Evolutionary conservation across 2,113 vertebrate species (phyloP).

Genomic region (Carettochelys insculpta): DNA sequence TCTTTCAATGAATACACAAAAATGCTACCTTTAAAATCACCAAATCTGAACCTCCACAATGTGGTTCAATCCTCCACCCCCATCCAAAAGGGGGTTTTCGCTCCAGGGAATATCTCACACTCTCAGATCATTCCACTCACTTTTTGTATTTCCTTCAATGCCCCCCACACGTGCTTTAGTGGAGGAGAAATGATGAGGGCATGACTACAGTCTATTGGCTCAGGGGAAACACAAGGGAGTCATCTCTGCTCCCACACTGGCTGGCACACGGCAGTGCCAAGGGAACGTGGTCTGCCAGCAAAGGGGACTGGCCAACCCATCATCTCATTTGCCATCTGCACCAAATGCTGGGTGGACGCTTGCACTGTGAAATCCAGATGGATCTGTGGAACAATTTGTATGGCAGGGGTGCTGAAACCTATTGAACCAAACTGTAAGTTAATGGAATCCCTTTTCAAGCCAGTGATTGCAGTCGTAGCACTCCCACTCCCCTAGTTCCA

Average conservation of each 20-base stretch:
- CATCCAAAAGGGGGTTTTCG: constrained; percentile 42
- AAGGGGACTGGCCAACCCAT: constrained; percentile 51
- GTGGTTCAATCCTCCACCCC: too few relatives aligned
- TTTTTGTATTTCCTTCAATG: constrained; percentile 47
- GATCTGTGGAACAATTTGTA: too few relatives aligned
- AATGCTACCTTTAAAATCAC: constrained; percentile 39
- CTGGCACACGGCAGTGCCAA: constrained; percentile 56
- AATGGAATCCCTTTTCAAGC: too few relatives aligned
- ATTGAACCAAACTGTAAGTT: too few relatives aligned
- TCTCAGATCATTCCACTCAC: constrained; percentile 54
- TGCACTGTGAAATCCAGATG: background rate
- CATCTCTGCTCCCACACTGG: constrained; percentile 65
- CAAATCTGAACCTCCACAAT: background rate
- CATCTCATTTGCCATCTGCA: constrained; percentile 24
- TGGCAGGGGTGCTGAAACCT: too few relatives aligned
- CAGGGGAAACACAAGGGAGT: constrained; percentile 44
- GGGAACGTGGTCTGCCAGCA: constrained; percentile 60
- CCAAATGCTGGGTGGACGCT: background rate
- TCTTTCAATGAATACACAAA: constrained; percentile 27
- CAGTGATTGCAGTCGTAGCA: too few relatives aligned
- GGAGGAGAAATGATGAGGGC: constrained; percentile 26
- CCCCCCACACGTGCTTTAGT: constrained; percentile 1
- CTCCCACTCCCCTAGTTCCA: too few relatives aligned
- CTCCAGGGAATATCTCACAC: constrained; percentile 43
- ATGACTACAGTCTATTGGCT: constrained; percentile 52